Percentiles rank a stretch among this genome's conserved stretches.
Conservation (phyloP, 2,888 invertebrate species). For the Anthophora plumipes region DNA sequence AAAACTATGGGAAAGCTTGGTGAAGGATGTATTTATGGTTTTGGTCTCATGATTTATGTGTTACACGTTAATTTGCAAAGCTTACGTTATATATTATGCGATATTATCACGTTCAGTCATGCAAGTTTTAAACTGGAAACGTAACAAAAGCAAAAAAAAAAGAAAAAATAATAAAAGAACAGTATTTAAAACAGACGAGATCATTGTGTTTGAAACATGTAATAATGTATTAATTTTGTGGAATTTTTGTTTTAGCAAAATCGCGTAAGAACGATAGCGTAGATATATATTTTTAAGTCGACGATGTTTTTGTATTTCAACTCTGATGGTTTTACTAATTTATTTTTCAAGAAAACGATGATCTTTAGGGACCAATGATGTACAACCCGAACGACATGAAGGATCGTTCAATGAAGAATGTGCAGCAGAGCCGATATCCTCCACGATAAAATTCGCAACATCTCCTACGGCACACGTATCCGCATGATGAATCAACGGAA, state of each 20-base stretch:
- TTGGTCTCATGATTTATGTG: slow-evolving; percentile 42
- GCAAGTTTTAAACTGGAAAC: slow-evolving; percentile 6
- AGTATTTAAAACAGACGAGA: background rate
- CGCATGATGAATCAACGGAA: slow-evolving; percentile 17
- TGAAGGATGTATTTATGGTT: slow-evolving; percentile 61
- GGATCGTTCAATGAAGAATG: slow-evolving; percentile 76
- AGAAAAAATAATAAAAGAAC: background rate
- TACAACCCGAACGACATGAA: slow-evolving; percentile 79
- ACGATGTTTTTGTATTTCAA: slow-evolving; percentile 23
- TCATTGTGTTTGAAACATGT: background rate
- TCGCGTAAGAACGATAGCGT: background rate
- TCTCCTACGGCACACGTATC: slow-evolving; percentile 18
- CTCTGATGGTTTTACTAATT: background rate
- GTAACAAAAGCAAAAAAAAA: slow-evolving; percentile 1
- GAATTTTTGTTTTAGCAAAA: slow-evolving; percentile 1
- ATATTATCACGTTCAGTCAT: background rate
- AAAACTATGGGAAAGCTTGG: slow-evolving; percentile 71
- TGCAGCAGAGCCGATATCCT: slow-evolving; percentile 77
- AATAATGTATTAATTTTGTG: slow-evolving; percentile 4
- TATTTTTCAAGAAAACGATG: slow-evolving; percentile 31
- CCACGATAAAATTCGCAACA: slow-evolving; percentile 75
- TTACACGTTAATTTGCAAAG: slow-evolving; percentile 27
- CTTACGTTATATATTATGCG: slow-evolving; percentile 27
- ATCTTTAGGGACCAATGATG: slow-evolving; percentile 82
- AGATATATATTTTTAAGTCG: slow-evolving; percentile 12